Evolutionary conservation across 2,797 vertebrate species (phyloP).

Genomic region (Sebastes elongatus): DNA sequence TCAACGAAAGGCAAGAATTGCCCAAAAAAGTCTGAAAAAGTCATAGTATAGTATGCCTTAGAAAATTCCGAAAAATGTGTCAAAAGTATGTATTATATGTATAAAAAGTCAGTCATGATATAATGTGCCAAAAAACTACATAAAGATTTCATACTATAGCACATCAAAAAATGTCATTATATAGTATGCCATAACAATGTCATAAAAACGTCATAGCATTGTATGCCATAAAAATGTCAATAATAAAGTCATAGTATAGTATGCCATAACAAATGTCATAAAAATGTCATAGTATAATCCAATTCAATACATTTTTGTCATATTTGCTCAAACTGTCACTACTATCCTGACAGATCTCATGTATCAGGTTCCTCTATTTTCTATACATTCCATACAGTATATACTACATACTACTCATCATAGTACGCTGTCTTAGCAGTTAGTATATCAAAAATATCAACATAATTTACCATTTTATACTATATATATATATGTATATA

Average conservation of each 20-base stretch:
- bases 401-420: not conserved
- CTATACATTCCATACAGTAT: not conserved
- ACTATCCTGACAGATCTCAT: too few species aligned
- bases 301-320: too few species aligned
- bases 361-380: too few species aligned
- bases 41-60: too few species aligned
- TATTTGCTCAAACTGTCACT: too few species aligned
- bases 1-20: too few species aligned
- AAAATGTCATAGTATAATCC: not conserved
- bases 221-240: not conserved
- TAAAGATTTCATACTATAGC: too few species aligned
- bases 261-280: not conserved
- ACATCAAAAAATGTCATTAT: fast-evolving
- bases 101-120: too few species aligned
- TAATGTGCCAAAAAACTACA: fast-evolving
- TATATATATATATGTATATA: too few species aligned
- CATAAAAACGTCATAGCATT: not conserved
- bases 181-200: not conserved
- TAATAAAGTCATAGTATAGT: not conserved
- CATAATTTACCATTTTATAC: not conserved
- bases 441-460: not conserved
- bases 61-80: too few species aligned
- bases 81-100: fast-evolving
- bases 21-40: too few species aligned
- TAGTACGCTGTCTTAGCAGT: not conserved